Conservation (phyloP, 2,888 invertebrate species). For the Chrysina gloriosa region DNA sequence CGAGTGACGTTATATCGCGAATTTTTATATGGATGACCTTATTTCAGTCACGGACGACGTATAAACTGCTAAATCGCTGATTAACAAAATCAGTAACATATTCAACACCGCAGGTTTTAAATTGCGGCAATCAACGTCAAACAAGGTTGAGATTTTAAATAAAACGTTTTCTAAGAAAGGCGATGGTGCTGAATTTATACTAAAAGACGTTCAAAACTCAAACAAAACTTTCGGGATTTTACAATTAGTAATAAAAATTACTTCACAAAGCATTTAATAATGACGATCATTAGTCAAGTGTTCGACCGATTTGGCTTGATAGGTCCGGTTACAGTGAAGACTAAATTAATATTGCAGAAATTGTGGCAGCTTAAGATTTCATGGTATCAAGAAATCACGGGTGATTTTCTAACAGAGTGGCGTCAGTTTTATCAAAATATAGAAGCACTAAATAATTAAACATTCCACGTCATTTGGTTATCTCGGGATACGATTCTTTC, state of each 20-base stretch:
- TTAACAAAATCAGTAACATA: neutral
- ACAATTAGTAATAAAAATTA: neutral
- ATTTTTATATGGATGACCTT: slow-evolving; percentile 25
- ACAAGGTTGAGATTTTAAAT: neutral
- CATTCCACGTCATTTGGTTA: too few relatives aligned
- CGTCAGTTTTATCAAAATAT: too few relatives aligned
- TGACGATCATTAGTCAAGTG: slow-evolving; percentile 12
- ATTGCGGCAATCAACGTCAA: neutral
- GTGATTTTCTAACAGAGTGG: too few relatives aligned
- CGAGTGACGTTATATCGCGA: neutral
- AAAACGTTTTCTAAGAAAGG: too few relatives aligned
- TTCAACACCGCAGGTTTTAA: neutral
- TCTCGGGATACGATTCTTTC: too few relatives aligned
- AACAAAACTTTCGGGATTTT: slow-evolving; percentile 21
- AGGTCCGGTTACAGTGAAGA: slow-evolving; percentile 3
- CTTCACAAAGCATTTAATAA: neutral
- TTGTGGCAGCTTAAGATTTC: slow-evolving; percentile 1
- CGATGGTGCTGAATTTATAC: neutral
- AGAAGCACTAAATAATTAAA: too few relatives aligned
- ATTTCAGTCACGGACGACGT: neutral
- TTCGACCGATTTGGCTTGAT: slow-evolving; percentile 16
- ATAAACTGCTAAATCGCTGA: neutral
- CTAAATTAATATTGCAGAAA: slow-evolving; percentile 6
- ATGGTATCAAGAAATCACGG: too few relatives aligned
- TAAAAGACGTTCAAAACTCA: neutral